These are phyloP conservation scores for Helicoverpa armigera DNA, from an alignment of 1,140 invertebrate genomes.

Conservation along the genomic window DNA sequence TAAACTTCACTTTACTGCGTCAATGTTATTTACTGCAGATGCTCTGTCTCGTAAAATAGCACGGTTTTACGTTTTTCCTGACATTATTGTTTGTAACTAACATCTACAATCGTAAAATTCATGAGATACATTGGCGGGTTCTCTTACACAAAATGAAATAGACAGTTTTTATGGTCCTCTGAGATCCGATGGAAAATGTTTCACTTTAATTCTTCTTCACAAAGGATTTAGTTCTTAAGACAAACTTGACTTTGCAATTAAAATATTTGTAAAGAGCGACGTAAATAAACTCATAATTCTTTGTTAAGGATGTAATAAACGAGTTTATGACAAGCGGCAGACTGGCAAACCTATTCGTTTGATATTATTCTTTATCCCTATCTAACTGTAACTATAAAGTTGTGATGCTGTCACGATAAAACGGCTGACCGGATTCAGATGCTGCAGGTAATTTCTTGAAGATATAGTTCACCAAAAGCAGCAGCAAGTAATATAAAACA, in stretches of 20 bases:
- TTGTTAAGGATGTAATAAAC: too few species aligned
- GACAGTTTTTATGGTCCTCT: background rate
- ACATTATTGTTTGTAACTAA: slow-evolving; percentile 23
- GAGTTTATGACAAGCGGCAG: too few species aligned
- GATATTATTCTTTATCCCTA: too few species aligned
- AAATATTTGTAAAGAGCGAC: too few species aligned
- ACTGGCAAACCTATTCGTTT: too few species aligned
- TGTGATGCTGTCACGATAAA: too few species aligned
- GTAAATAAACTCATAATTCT: too few species aligned
- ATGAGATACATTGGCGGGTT: background rate
- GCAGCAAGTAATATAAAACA: too few species aligned
- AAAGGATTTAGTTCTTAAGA: background rate
- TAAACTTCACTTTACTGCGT: slow-evolving; percentile 37
- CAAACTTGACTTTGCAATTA: background rate
- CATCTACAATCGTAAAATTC: background rate
- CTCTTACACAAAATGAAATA: slow-evolving; percentile 1
- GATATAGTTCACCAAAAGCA: too few species aligned
- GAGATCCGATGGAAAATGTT: slow-evolving; percentile 1
- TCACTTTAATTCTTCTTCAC: background rate
- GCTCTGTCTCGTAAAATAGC: slow-evolving; percentile 25
- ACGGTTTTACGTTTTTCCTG: slow-evolving; percentile 11
- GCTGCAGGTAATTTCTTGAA: too few species aligned
- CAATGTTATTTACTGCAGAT: slow-evolving; percentile 21
- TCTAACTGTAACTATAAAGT: too few species aligned
- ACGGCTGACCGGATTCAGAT: too few species aligned